Conservation (phyloP, 2,113 vertebrate species). For the Aldabrachelys gigantea region DNA sequence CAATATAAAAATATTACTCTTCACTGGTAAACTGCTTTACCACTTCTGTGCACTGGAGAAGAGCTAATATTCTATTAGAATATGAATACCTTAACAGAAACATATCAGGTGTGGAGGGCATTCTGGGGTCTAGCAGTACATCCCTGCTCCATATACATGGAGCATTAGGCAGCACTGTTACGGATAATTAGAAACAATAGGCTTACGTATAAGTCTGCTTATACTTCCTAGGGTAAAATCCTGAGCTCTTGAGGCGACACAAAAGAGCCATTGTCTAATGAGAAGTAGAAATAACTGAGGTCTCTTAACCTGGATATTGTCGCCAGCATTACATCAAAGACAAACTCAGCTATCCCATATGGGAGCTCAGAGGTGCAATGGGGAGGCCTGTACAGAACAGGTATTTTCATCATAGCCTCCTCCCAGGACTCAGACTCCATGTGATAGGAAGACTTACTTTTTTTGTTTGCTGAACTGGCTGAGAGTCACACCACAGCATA, state of each 20-base stretch:
- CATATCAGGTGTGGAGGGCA: background rate
- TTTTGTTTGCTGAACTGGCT: background rate
- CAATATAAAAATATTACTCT: background rate
- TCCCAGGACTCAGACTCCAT: background rate
- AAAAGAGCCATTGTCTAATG: background rate
- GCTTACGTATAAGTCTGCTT: background rate
- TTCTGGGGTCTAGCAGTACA: background rate
- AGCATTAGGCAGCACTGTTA: background rate
- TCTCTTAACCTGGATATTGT: too few species aligned
- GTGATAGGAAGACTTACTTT: slow-evolving; percentile 34
- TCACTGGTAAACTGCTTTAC: background rate
- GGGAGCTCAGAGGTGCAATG: background rate
- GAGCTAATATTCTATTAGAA: background rate
- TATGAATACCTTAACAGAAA: background rate
- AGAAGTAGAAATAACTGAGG: background rate
- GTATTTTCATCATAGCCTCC: background rate
- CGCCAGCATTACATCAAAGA: background rate
- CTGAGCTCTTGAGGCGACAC: background rate
- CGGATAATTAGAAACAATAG: background rate
- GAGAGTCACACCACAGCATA: background rate
- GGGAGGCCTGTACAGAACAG: background rate
- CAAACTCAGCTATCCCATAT: background rate
- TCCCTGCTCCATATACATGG: background rate
- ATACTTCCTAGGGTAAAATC: background rate
- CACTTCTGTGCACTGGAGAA: background rate